Evolutionary conservation across 2,113 vertebrate species (phyloP).

Genomic region (Vireo altiloquus): DNA sequence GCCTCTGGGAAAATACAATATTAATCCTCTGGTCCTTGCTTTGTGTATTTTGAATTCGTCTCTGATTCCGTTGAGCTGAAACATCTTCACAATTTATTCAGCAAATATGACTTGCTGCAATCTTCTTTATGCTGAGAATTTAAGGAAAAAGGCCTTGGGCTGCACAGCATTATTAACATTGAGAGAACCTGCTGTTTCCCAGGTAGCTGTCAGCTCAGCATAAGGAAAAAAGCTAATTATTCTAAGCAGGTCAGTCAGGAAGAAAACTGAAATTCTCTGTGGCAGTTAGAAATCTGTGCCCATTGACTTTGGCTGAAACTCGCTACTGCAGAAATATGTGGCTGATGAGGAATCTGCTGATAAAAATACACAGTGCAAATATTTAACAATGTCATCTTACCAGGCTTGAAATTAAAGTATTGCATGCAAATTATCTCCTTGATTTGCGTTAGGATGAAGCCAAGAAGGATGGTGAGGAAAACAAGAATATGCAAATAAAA

Average conservation of each 20-base stretch:
- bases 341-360: neutral
- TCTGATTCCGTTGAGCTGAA: constrained; percentile 16
- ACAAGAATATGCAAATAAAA: neutral
- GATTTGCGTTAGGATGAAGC: neutral
- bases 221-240: constrained; percentile 56
- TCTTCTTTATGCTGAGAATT: constrained; percentile 28
- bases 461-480: neutral
- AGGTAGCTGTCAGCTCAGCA: constrained; percentile 52
- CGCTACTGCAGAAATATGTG: neutral
- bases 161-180: constrained; percentile 14
- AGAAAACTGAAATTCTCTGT: neutral
- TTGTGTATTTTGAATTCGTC: constrained; percentile 10
- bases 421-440: neutral
- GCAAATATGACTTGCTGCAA: constrained; percentile 16
- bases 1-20: neutral
- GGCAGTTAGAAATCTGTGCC: neutral
- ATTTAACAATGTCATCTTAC: constrained; percentile 2
- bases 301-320: neutral
- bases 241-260: constrained; percentile 34
- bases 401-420: neutral
- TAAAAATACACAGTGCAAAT: neutral
- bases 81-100: constrained; percentile 24
- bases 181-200: constrained; percentile 48
- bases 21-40: neutral
- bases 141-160: constrained; percentile 40